phyloP scores from a whole-genome alignment of 2,888 invertebrate genomes.

The Melieria omissa region DNA sequence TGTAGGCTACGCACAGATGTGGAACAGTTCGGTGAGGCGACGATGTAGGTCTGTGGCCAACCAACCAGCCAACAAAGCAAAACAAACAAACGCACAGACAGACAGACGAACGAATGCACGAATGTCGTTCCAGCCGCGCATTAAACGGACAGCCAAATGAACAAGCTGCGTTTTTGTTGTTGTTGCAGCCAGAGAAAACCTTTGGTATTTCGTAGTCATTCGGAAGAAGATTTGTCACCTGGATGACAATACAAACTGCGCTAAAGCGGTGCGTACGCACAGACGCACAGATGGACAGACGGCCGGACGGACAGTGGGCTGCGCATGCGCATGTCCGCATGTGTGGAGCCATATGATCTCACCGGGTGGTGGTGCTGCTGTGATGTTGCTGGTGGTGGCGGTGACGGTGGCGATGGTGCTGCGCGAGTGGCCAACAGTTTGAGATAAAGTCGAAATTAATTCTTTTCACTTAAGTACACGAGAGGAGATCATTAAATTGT shows the following conservation, averaged over 20 bases:
- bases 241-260: slow-evolving; percentile 46
- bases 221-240: slow-evolving; percentile 53
- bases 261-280: slow-evolving; percentile 21
- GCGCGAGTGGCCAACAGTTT: slow-evolving; percentile 56
- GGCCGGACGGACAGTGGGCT: not conserved
- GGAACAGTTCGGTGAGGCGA: slow-evolving; percentile 37
- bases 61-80: not conserved
- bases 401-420: slow-evolving; percentile 48
- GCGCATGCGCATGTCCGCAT: slow-evolving; percentile 50
- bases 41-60: slow-evolving; percentile 46
- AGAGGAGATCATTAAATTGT: slow-evolving; percentile 50
- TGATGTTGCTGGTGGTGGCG: slow-evolving; percentile 40
- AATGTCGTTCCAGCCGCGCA: too few relatives aligned
- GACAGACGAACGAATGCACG: too few relatives aligned
- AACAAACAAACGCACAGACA: too few relatives aligned
- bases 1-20: too few relatives aligned
- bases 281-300: slow-evolving; percentile 7
- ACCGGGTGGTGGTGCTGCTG: slow-evolving; percentile 54
- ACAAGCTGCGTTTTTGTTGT: slow-evolving; percentile 9
- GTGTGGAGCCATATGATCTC: slow-evolving; percentile 45
- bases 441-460: slow-evolving; percentile 51
- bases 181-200: not conserved
- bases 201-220: slow-evolving; percentile 6
- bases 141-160: too few relatives aligned
- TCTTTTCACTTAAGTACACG: slow-evolving; percentile 50